Percentiles rank a stretch among this genome's conserved stretches.
Conservation (phyloP, 2,113 vertebrate genomes). For the Crotalus viridis region DNA sequence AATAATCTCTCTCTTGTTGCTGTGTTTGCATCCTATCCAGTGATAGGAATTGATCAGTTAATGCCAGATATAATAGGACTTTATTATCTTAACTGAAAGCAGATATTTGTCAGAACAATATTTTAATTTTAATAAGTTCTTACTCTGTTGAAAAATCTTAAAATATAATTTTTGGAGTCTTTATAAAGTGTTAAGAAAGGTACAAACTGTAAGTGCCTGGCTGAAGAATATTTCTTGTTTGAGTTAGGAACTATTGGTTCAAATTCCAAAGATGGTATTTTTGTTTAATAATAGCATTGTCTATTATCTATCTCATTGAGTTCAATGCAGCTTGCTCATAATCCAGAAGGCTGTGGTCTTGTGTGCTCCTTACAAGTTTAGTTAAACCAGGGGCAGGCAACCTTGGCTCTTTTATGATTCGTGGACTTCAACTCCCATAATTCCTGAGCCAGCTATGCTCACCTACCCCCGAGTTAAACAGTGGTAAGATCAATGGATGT, state of each 20-base stretch:
- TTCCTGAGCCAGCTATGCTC: too few relatives aligned
- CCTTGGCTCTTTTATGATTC: too few relatives aligned
- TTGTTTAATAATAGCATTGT: neutral
- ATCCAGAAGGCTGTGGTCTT: neutral
- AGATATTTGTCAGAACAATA: conserved; percentile 45
- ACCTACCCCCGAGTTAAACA: neutral
- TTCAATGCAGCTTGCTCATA: neutral
- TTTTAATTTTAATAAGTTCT: neutral
- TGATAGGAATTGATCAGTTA: conserved; percentile 46
- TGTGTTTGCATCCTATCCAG: neutral
- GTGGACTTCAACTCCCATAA: too few relatives aligned
- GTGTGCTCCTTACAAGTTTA: neutral
- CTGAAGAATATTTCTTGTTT: neutral
- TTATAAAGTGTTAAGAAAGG: neutral
- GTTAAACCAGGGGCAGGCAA: neutral
- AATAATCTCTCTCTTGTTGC: conserved; percentile 33
- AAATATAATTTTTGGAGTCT: neutral
- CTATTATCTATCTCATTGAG: neutral
- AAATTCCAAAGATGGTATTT: neutral
- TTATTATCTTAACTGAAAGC: conserved; percentile 42
- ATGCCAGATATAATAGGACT: conserved; percentile 29
- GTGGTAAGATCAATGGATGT: neutral
- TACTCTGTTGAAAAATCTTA: neutral
- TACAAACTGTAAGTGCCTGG: neutral
- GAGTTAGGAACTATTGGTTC: neutral